A percentile compares a stretch with the other conserved stretches of the same genome.
Evolutionary conservation across 2,797 vertebrate genomes (phyloP).

Genomic region (Lepidocolaptes lacrymiger): DNA sequence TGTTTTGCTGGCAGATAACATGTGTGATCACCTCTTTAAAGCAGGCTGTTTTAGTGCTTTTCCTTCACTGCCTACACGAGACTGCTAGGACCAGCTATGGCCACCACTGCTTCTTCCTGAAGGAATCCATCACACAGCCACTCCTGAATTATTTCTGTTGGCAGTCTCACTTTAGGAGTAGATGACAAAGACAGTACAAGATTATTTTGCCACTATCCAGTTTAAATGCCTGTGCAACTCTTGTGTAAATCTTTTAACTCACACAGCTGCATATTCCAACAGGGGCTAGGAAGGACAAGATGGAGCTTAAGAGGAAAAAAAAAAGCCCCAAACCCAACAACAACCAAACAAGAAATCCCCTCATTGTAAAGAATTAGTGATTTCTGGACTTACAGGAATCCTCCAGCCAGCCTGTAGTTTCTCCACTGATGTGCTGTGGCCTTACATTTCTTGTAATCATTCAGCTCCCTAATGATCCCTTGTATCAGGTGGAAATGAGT

Average conservation of each 20-base stretch:
- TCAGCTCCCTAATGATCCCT: constrained; percentile 71
- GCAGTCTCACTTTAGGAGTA: neutral
- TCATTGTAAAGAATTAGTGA: neutral
- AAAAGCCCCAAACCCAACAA: fast-evolving
- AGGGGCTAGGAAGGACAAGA: neutral
- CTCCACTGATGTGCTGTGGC: neutral
- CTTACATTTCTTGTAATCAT: constrained; percentile 26
- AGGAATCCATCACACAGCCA: neutral
- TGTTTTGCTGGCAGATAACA: neutral
- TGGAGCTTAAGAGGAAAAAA: neutral
- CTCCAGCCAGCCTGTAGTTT: neutral
- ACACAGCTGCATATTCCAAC: neutral
- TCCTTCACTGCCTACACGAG: neutral
- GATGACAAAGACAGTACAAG: neutral
- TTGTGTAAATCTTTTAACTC: neutral
- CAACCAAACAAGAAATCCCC: neutral
- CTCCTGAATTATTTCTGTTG: neutral
- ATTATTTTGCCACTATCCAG: neutral
- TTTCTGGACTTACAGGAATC: neutral
- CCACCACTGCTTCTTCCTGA: neutral
- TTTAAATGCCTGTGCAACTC: neutral
- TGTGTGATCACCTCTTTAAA: neutral
- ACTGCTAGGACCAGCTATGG: too few relatives aligned
- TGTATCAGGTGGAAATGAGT: constrained; percentile 75
- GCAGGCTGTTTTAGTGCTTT: neutral